Base-by-base conservation (phyloP, 2,888 invertebrate species). In the Drosophila infuscata region DNA sequence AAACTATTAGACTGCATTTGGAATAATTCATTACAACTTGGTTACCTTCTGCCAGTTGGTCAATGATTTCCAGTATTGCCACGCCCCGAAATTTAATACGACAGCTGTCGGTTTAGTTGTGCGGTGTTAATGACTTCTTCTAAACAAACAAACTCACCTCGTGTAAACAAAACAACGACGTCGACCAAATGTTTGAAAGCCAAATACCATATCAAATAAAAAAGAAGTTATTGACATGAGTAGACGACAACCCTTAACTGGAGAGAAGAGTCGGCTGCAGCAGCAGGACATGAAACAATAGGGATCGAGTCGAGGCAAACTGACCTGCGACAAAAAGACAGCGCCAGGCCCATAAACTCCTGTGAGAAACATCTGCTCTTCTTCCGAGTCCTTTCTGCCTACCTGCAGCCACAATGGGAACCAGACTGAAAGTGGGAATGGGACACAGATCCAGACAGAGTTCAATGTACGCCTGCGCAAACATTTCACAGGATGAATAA, bases 391-490 rank as follows among this genome's bases (percentile, higher is more conserved):
- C 65, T 76, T 38, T 72, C 57, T 29, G 76, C 65, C 63, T 74
- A 76, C 81, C 72, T 82, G 76, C 70, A 41, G 38, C 20, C 32
- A 11, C 20, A 49, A 59, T 33, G 49, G 38, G 33, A 65, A 20
- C 30, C 17, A 38, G 38, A 52, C 33, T 33, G 53, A 38, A 29
- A 56, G 30, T 15, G 56, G 56, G 66, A 51, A 69, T 51, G 59
- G 63, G 64, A 76, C 66, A 67, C 56, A 25, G 25, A 25, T 15
- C 56, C 63, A 71, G 46, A 35, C 74, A 81, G 70, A 82, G 86
- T 89, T 86, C 90, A 86, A 88, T 64, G 86, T 81, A 89, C 86
- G 89, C 90, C 90, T 89, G 85, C 83, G 88, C 86, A 86, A 82
- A 86, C 75, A 68, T 69, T 70, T 81, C 60, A 70, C 74, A 74